Conservation (phyloP, 2,888 invertebrate genomes). For the Idaea aversata region DNA sequence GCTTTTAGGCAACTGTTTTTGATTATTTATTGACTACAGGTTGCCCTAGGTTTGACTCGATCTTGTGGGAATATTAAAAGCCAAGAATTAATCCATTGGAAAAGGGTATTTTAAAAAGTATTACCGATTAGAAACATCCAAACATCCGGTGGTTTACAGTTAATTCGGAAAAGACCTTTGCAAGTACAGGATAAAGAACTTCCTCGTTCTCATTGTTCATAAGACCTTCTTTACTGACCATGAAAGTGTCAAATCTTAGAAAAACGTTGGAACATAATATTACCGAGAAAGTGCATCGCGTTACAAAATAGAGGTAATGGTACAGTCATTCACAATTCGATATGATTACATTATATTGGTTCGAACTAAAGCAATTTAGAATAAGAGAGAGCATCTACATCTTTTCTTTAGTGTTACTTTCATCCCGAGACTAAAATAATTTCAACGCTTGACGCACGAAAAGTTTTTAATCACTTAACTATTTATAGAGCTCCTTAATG, state of each 20-base stretch:
- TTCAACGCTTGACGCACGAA: too few relatives aligned
- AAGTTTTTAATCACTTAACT: too few relatives aligned
- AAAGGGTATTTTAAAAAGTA: too few relatives aligned
- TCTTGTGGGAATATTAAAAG: neutral
- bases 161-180: neutral
- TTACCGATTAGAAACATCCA: neutral
- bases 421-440: too few relatives aligned
- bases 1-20: too few relatives aligned
- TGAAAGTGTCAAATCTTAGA: conserved; percentile 10
- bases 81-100: neutral
- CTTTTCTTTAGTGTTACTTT: too few relatives aligned
- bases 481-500: too few relatives aligned
- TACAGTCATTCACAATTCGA: conserved; percentile 26
- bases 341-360: conserved; percentile 11
- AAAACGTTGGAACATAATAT: neutral
- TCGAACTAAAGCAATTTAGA: neutral
- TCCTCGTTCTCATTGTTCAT: neutral
- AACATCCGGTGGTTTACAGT: neutral
- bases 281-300: conserved; percentile 20
- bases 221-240: neutral
- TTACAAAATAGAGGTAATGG: conserved; percentile 30
- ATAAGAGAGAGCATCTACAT: neutral
- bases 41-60: neutral
- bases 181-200: conserved; percentile 18
- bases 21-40: neutral